Evolutionary conservation across 2,797 vertebrate species (phyloP), one percentile per base, ranked within the genome.

Genomic region (Helostoma temminkii): DNA sequence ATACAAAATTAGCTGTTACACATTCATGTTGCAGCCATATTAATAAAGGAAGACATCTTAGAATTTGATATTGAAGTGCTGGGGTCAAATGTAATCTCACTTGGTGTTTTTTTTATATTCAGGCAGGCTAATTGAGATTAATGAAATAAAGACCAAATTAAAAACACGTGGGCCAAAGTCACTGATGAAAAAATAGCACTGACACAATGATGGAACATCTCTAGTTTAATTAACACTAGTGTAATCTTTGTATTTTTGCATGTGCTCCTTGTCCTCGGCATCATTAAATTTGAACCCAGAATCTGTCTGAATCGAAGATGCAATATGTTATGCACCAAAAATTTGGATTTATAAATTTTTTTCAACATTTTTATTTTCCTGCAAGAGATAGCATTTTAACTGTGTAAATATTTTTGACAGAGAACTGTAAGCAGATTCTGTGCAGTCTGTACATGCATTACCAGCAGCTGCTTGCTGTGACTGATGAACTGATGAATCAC

Each of bases 51-150:
- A 4, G 4, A 57, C 24, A 74, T 68, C 24, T 68, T 65, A 1
- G 25, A 79, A 73, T 77, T 62, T 63, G 16, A 67, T 55, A 32
- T 36, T 26, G 24, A 80, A 21, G 48, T 48, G 7, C 46, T 32
- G 14, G 22, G 65, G 56, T 82, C 71, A 72, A 63, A 80, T 57
- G 32, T 66, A 73, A 80, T 73, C 57, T 67, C 36, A 47, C 26
- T n/a, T 22, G 26, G 3, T 53, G 5, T 50, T 56, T 53, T 57
- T 50, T 54, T 22, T 7, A 66, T 47, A 66, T 53, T 50, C 19
- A 54, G 47, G 14, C 37, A 25, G 10, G 10, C 56, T 75, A 63
- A 81, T 78, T 81, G 80, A 80, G 67, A 82, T 84, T 72, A 82
- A 54, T 64, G 57, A 48, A 54, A 54, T 63, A 57, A 65, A 71